Base-by-base conservation (phyloP, 2,113 vertebrate genomes). In the Carollia perspicillata region DNA sequence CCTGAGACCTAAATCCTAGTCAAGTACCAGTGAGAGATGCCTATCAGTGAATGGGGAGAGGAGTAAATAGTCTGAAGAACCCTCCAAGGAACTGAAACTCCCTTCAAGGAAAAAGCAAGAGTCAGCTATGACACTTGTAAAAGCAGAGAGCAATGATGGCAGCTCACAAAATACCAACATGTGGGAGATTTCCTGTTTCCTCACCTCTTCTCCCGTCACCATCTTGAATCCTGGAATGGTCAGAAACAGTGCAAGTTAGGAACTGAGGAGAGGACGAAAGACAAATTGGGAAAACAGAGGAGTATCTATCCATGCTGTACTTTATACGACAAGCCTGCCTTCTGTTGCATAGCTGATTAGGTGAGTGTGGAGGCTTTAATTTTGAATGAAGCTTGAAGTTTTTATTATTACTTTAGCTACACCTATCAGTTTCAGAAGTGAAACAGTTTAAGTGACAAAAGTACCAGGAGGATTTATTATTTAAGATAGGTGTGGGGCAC, bases 401-500 rank as follows among this genome's bases (percentile, higher is more conserved):
- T 92, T 84, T 44, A 22, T 86, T 44, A 51, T n/a, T 84, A 28
- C 78, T 96, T 10, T 79, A 51, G 16, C 18, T 68, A 18, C 22
- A n/a, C 1, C 26, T 71, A 23, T 68, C 9, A 53, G 18, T 65
- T 84, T 84, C 55, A 51, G 51, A 92, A 68, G 51, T 75, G 84
- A 74, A 96, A 51, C 30, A 30, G 30, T 83, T 84, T 81, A 81
- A 51, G 40, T 91, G 40, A 77, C 51, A 77, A 49, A 84, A 96
- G 16, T 75, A 53, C 26, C 3, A 49, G 17, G 18, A 75, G 4
- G 22, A 47, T 85, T 93, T 78, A 13, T 72, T 93, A 72, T 72
- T 94, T 83, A 90, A 84, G 53, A 71, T 17, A 78, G 22, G 3
- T 75, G 2, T 65, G 10, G 40, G 44, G 10, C 0, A 42, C 33